Evolutionary conservation across 2,888 invertebrate species (phyloP), one percentile per base, ranked within the genome.

Genomic region (Cephus pulcher): DNA sequence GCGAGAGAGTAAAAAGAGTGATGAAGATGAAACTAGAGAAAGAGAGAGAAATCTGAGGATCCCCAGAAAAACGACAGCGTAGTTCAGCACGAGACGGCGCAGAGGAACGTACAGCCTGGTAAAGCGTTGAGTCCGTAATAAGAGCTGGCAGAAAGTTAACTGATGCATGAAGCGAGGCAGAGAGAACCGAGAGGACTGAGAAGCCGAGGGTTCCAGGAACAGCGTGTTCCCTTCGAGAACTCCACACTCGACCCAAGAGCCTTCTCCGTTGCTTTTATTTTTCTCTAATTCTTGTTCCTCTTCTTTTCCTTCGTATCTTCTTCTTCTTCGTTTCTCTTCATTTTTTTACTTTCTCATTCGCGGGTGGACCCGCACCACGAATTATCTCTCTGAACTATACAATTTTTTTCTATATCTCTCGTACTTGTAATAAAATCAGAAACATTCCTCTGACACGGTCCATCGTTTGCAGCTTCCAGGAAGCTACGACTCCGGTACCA

Each of bases 111-210:
- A 15, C 40, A 81, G 79, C 77, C 80, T 79, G 80, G 84, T 78
- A 83, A 86, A 86, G 84, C 86, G 87, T 84, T 83, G 82, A 80
- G 80, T 81, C 81, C 82, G 84, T 86, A 87, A 87, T 85, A 87
- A 86, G 86, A 86, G 84, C 81, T 84, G 85, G 87, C 87, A 84
- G 87, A 87, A 86, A 89, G 87, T 89, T 87, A 88, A 87, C 86
- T 86, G 88, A 89, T 88, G 85, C 86, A 81, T 87, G 86, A 89
- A 88, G 84, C 80, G 81, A 82, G 76, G 82, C 80, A 82, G 82
- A 79, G 81, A 82, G 84, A 82, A 78, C 84, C 81, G 80, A 78
- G 80, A 80, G 84, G 82, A 77, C 84, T 81, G 80, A 78, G 80
- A 80, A 74, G 82, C 77, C 80, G 79, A 82, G 84, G 82, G 83